phyloP scores from a whole-genome alignment of 2,113 vertebrate species.

The Propithecus coquereli region DNA sequence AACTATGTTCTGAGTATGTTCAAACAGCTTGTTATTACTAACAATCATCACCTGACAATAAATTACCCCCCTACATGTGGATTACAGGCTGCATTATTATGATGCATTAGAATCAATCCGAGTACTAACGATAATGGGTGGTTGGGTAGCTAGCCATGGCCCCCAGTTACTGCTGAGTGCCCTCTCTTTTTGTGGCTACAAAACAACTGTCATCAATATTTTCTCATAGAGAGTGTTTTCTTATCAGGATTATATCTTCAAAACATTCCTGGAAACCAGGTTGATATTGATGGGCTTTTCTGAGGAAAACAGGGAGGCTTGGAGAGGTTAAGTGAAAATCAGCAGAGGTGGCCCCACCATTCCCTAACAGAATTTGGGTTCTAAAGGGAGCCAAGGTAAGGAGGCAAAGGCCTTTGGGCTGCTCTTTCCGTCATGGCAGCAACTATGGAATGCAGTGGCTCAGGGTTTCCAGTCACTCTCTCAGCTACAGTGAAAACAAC shows the following conservation, averaged over 20 bases:
- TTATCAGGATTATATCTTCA: slow-evolving; percentile 57
- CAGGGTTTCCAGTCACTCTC: slow-evolving; percentile 14
- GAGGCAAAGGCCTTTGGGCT: neutral
- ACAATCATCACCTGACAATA: slow-evolving; percentile 50
- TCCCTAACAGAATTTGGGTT: slow-evolving; percentile 11
- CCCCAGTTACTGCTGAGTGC: slow-evolving; percentile 47
- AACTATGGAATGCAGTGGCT: neutral
- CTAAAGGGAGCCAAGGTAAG: slow-evolving; percentile 26
- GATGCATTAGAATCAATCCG: slow-evolving; percentile 59
- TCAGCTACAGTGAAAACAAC: neutral
- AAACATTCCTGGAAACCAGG: slow-evolving; percentile 55
- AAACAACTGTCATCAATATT: slow-evolving; percentile 65
- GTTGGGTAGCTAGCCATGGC: slow-evolving; percentile 47
- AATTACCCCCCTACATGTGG: slow-evolving; percentile 29
- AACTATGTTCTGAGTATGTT: slow-evolving; percentile 28
- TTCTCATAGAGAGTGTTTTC: slow-evolving; percentile 46
- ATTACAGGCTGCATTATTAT: slow-evolving; percentile 42
- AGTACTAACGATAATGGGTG: slow-evolving; percentile 37
- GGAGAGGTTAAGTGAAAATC: slow-evolving; percentile 51
- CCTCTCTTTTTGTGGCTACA: slow-evolving; percentile 56
- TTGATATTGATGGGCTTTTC: slow-evolving; percentile 41
- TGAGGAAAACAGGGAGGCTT: slow-evolving; percentile 35
- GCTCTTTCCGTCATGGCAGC: neutral
- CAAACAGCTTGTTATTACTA: slow-evolving; percentile 54
- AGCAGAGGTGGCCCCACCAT: neutral